Evolutionary conservation across 2,797 vertebrate genomes (phyloP), one percentile per base, ranked within the genome.

Genomic region (Halcyon smyrnensis): DNA sequence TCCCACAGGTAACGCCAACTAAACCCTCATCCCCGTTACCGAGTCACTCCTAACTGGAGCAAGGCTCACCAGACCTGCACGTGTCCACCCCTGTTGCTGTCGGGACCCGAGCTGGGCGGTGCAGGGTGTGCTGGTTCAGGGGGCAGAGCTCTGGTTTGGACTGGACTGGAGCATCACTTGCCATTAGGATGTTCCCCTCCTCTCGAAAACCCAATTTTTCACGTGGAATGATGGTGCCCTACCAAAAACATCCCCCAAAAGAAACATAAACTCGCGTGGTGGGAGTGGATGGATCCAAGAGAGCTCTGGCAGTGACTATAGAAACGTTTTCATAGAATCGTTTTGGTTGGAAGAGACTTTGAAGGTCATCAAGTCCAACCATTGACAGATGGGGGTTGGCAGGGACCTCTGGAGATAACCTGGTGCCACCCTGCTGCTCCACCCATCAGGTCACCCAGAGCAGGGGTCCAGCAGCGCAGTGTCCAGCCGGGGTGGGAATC

Each of bases 21-120:
- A 95, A 97, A 97, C 94, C 94, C 83, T 94, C 92, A 96, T 88
- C 92, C 81, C 95, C 28, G 74, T 90, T 94, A 6, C 96, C n/a
- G 84, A 94, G 60, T 96, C 84, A 95, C 92, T 97, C 96, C 89
- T 94, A 41, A 17, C 89, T 20, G 90, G 95, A 96, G 93, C 89
- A 79, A 91, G 77, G 92, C 96, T 96, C 89, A 24, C 97, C 39
- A 74, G 67, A 83, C 91, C 73, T 80, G 65, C 90, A 32, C 92
- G 50, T 90, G 87, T 50, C n/a, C n/a, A 1, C 54, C 57, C 91
- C 30, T 17, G 0, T 4, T 12, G 2, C 36, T 17, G 23, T 1
- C 0, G 1, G 17, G 46, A 19, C 12, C 54, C 2, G 14, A 4
- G 51, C 10, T 4, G 8, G 69, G 51, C 14, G 4, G 39, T 6